Evolutionary conservation across 1,140 invertebrate species (phyloP).

Genomic region (Drosophila serrata): DNA sequence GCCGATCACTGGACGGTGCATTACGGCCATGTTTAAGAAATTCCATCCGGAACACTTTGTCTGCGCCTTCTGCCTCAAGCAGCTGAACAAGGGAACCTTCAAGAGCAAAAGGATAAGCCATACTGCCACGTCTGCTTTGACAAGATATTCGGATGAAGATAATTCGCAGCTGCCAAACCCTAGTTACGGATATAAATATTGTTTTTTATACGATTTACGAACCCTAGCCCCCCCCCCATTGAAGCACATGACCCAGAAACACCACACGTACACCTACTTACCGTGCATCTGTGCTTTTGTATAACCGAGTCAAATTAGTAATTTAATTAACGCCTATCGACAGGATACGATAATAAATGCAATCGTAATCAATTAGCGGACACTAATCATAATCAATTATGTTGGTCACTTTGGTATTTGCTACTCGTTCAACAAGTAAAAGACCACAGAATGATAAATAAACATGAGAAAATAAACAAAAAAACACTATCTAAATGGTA

Average conservation of each 20-base stretch:
- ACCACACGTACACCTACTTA: constrained; percentile 50
- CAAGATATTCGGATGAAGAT: constrained; percentile 94
- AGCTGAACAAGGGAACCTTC: constrained; percentile 99
- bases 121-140: constrained; percentile 99
- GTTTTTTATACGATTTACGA: constrained; percentile 77
- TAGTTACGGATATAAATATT: constrained; percentile 64
- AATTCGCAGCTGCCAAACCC: constrained; percentile 51
- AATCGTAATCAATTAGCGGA: constrained; percentile 63
- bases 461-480: constrained; percentile 37
- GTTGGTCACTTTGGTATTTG: constrained; percentile 71
- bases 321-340: constrained; percentile 68
- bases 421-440: constrained; percentile 60
- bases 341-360: constrained; percentile 38
- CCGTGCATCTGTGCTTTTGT: constrained; percentile 70
- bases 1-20: constrained; percentile 98
- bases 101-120: constrained; percentile 99
- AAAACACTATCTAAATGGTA: not conserved
- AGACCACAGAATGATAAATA: constrained; percentile 63
- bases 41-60: constrained; percentile 99
- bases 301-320: constrained; percentile 83
- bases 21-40: constrained; percentile 99
- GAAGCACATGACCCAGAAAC: constrained; percentile 15
- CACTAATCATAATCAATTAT: constrained; percentile 72
- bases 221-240: constrained; percentile 20
- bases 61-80: constrained; percentile 96